phyloP scores from a whole-genome alignment of 2,888 invertebrate species.

The Synanthedon myopaeformis region DNA sequence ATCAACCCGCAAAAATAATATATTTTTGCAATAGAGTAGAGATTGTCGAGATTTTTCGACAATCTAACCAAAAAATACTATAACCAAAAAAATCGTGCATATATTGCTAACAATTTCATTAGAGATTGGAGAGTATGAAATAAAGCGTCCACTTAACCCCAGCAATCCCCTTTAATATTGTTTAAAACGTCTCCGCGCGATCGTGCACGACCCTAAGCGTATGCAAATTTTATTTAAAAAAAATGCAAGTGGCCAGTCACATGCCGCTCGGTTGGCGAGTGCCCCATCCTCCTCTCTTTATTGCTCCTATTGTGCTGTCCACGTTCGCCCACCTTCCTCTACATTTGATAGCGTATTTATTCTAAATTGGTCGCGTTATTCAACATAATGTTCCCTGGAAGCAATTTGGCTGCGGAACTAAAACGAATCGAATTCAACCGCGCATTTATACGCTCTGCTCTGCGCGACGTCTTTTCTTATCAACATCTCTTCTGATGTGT shows the following conservation, averaged over 20 bases:
- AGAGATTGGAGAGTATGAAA: neutral
- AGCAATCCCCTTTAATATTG: neutral
- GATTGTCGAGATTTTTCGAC: too few species aligned
- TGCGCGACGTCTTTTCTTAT: too few species aligned
- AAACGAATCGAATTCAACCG: too few species aligned
- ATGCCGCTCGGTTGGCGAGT: slow-evolving; percentile 5
- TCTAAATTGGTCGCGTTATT: slow-evolving; percentile 1
- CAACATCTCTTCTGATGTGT: too few species aligned
- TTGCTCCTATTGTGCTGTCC: slow-evolving; percentile 20
- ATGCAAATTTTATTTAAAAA: neutral
- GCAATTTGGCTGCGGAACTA: too few species aligned
- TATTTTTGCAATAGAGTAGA: too few species aligned
- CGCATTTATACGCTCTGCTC: too few species aligned
- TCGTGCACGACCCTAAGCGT: neutral
- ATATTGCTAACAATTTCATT: neutral
- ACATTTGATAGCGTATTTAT: neutral
- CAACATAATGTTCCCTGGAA: too few species aligned
- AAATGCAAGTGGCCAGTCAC: neutral
- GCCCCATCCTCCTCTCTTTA: slow-evolving; percentile 15
- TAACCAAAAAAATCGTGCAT: too few species aligned
- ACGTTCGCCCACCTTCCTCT: slow-evolving; percentile 21
- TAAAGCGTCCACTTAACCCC: neutral
- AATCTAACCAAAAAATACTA: too few species aligned
- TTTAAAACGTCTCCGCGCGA: neutral
- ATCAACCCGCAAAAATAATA: too few species aligned